Evolutionary conservation across 1,140 invertebrate species (phyloP).

Genomic region (Bathynomus jamesi): DNA sequence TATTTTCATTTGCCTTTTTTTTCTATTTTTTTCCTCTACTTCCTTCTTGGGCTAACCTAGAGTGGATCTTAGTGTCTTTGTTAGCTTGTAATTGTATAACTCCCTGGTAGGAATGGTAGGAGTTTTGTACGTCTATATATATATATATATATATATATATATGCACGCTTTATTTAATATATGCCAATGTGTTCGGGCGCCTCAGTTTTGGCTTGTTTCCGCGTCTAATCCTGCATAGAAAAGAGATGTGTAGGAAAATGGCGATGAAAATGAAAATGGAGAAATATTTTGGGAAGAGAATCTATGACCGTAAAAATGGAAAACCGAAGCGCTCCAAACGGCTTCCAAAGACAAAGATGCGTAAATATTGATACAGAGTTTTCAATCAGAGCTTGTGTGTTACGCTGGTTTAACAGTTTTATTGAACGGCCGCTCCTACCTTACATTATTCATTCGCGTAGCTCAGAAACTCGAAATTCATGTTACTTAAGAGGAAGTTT

Average conservation of each 20-base stretch:
- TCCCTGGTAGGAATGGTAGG: too few species aligned
- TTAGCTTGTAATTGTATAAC: neutral
- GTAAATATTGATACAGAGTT: neutral
- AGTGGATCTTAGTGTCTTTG: neutral
- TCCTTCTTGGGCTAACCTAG: neutral
- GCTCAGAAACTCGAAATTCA: too few species aligned
- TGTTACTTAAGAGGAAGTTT: too few species aligned
- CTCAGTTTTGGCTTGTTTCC: neutral
- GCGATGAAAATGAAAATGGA: too few species aligned
- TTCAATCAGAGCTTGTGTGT: neutral
- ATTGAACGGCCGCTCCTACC: too few species aligned
- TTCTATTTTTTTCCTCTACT: neutral
- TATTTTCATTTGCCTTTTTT: neutral
- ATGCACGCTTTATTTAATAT: neutral
- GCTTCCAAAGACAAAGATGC: neutral
- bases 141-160: constrained; percentile 2
- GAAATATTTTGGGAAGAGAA: too few species aligned
- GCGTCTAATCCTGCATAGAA: neutral
- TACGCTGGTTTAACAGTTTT: neutral
- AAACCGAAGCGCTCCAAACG: neutral
- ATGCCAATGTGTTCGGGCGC: neutral
- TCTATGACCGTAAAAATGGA: neutral
- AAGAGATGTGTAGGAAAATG: too few species aligned
- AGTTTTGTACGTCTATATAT: neutral
- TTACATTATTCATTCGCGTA: too few species aligned